Conservation (phyloP, 2,113 vertebrate genomes). For the Catharus bicknelli region DNA sequence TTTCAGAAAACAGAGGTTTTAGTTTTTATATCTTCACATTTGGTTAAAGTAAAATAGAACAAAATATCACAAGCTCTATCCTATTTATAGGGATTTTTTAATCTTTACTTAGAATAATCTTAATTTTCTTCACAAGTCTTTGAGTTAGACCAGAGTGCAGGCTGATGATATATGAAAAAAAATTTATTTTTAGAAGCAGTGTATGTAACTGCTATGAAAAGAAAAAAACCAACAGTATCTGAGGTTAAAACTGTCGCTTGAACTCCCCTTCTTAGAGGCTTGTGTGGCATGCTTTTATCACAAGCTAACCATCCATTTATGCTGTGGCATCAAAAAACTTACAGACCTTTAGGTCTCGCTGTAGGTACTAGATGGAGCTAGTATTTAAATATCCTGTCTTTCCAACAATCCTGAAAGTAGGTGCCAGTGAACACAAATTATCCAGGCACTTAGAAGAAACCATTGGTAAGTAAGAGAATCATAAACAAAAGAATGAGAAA, state of each 20-base stretch:
- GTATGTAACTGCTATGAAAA: not conserved
- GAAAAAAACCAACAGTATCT: not conserved
- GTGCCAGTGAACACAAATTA: not conserved
- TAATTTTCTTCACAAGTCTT: not conserved
- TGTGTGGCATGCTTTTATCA: not conserved
- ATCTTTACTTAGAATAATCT: conserved; percentile 3
- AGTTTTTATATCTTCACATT: not conserved
- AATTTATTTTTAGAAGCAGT: not conserved
- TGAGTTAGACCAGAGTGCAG: not conserved
- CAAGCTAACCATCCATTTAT: not conserved
- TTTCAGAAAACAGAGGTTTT: not conserved
- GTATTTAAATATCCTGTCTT: not conserved
- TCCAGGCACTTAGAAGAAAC: not conserved
- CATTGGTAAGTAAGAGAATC: not conserved
- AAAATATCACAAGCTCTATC: not conserved
- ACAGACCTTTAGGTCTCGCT: not conserved
- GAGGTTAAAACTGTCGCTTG: not conserved
- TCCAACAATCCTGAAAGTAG: not conserved
- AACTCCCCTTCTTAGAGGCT: not conserved
- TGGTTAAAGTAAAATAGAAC: not conserved
- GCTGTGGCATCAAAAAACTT: not conserved
- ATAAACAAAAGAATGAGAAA: not conserved
- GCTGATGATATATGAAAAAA: not conserved
- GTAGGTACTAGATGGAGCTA: not conserved
- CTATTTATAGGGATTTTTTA: not conserved